phyloP scores from a whole-genome alignment of 1,140 invertebrate species.

The Euschistus heros region DNA sequence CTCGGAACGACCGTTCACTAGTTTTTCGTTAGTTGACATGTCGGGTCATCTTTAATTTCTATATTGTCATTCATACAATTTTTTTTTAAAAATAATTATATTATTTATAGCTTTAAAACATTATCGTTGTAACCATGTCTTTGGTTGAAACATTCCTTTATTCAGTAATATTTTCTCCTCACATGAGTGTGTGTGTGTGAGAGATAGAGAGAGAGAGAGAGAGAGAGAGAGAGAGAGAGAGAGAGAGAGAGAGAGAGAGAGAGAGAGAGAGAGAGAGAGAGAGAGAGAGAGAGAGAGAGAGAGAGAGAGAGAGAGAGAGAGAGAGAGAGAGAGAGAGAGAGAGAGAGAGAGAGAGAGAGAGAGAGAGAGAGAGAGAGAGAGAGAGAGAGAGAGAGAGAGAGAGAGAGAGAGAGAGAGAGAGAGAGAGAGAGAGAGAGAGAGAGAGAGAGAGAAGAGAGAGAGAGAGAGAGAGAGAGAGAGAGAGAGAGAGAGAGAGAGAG shows the following conservation, averaged over 20 bases:
- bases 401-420: no score
- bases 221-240: slow-evolving; percentile 15
- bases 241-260: slow-evolving; percentile 17
- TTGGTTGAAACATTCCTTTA: no score
- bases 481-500: neutral
- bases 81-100: no score
- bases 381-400: no score
- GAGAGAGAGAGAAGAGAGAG: neutral
- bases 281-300: slow-evolving; percentile 18
- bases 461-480: neutral
- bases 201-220: no score
- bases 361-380: neutral
- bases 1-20: no score
- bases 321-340: slow-evolving; percentile 2
- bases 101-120: no score
- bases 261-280: slow-evolving; percentile 6
- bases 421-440: neutral
- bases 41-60: no score
- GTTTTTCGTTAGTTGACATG: no score
- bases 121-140: no score
- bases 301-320: slow-evolving; percentile 14
- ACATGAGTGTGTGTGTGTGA: slow-evolving; percentile 7
- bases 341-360: neutral
- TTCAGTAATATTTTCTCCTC: no score
- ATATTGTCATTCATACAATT: no score